Conservation (phyloP, 2,113 vertebrate species). For the Meles meles region DNA sequence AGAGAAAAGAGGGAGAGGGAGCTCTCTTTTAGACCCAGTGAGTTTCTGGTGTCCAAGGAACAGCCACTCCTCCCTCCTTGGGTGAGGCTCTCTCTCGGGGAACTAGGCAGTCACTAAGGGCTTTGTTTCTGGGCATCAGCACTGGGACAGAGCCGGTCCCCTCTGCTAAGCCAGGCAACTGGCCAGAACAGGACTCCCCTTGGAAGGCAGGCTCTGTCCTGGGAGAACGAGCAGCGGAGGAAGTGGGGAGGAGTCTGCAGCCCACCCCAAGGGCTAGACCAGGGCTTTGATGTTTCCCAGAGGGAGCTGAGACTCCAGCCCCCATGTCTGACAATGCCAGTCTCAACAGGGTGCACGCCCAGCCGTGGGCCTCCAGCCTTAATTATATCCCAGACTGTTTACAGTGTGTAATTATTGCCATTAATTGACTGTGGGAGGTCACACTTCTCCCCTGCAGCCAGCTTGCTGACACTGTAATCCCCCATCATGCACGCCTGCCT, state of each 20-base stretch:
- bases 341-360: constrained; percentile 44
- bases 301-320: constrained; percentile 60
- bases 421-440: constrained; percentile 78
- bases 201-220: background rate
- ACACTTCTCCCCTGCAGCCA: constrained; percentile 70
- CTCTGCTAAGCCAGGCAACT: background rate
- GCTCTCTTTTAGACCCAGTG: fast-evolving
- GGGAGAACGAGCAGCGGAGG: background rate
- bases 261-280: background rate
- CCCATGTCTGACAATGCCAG: constrained; percentile 43
- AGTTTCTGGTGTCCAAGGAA: background rate
- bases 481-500: constrained; percentile 3
- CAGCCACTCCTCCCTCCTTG: background rate
- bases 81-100: background rate
- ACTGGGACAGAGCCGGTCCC: background rate
- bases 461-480: constrained; percentile 68
- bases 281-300: constrained; percentile 37
- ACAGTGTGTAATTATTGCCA: constrained; percentile 78
- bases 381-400: constrained; percentile 79
- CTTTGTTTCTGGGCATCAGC: background rate
- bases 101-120: background rate
- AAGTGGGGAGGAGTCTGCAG: constrained; percentile 21
- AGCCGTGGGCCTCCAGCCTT: constrained; percentile 75
- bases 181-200: background rate
- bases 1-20: background rate